Evolutionary conservation across 35 echinoderm and acorn worm genomes (phyloP).

Genomic region (Patiria miniata): DNA sequence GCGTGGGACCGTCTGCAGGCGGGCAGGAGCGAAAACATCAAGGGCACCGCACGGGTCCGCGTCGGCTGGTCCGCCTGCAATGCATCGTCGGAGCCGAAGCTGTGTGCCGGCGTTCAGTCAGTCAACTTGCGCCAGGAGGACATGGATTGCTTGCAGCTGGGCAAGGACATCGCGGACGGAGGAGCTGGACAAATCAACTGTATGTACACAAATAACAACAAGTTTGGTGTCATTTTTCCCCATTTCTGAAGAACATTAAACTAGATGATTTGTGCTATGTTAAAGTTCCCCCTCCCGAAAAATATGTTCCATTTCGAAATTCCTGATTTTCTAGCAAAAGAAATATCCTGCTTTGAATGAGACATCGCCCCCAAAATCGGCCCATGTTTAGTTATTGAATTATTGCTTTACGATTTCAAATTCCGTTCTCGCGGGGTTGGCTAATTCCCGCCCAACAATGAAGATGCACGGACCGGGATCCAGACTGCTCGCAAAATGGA

Average conservation of each 20-base stretch:
- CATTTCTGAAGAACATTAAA: neutral
- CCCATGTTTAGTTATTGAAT: no score
- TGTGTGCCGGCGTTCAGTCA: neutral
- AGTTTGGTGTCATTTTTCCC: neutral
- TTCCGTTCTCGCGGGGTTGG: no score
- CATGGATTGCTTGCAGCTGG: neutral
- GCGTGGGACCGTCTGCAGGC: neutral
- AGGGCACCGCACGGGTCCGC: neutral
- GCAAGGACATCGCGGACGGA: neutral
- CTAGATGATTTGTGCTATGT: neutral
- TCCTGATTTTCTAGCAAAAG: no score
- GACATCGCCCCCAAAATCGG: no score
- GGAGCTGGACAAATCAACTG: neutral
- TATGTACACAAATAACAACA: neutral
- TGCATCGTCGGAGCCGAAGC: neutral
- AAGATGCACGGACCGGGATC: no score
- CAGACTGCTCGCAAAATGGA: no score
- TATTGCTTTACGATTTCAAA: no score
- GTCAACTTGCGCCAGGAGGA: neutral
- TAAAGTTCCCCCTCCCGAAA: no score
- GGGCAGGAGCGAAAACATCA: neutral
- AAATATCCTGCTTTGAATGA: no score
- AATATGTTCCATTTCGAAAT: no score
- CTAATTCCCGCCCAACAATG: no score
- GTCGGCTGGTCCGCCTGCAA: neutral